Base-by-base conservation (phyloP, 2,888 invertebrate species). In the Acanthosepion esculentum region DNA sequence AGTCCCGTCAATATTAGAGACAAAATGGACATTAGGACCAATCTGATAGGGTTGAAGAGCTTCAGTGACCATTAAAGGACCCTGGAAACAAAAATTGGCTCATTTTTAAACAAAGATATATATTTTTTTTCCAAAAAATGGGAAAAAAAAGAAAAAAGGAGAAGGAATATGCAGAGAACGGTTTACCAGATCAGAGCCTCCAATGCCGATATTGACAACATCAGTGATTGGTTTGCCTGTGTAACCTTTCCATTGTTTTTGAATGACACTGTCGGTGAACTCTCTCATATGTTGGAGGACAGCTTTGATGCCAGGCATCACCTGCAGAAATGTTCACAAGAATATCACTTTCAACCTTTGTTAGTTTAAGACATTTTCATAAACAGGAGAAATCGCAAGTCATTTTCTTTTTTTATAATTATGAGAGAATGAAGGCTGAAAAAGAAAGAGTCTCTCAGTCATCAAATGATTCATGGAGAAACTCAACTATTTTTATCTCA, bases 1-100 rank as follows among this genome's bases (percentile, higher is more conserved):
- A 8, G 99, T 99, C 94, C 99, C 99, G 98, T 99, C 99, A 96
- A 99, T 99, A 97, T 99, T 99, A 5, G 99, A 99, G 0, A 99
- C 99, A 98, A 99, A 99, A 97, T 99, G 99, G 94, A 98, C 98
- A 96, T 98, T 98, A 8, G 99, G 98, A 1, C 99, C 99, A 96
- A 98, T 98, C 96, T 98, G 98, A 95, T 97, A 97, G 29, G 99
- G 98, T 97, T 99, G 99, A 94, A 99, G 98, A 0, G 99, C 99
- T 98, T 99, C 99, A 0, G 99, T 99, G 92, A 99, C 99, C 99
- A 99, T 99, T 94, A 99, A 98, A 0, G 99, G 99, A 5, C 99
- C 99, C 98, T 98, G 95, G 94, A 96, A 94, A 50, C 91, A 23
- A 94, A 23, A 55, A 94, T 48, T 53, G n/a, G 33, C n/a, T 55